Evolutionary conservation across 2,888 invertebrate genomes (phyloP), one percentile per base, ranked within the genome.

Genomic region (Ectropis crepuscularia): DNA sequence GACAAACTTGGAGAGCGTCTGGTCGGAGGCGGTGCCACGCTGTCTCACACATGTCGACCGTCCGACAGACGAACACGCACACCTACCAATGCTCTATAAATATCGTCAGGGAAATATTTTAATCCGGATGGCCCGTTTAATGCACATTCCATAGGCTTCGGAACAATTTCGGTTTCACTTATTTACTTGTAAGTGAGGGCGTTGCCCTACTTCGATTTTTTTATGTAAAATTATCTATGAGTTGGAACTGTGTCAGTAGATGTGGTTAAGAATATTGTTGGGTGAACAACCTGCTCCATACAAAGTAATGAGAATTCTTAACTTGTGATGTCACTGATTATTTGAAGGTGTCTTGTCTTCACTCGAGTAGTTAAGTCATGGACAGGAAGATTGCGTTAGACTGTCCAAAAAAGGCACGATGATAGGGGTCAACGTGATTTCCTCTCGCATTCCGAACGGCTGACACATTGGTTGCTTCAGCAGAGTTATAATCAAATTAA

Each of bases 111-210:
- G 87, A 90, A 91, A 91, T 92, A 92, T 92, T 92, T 92, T 90
- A 90, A 92, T 92, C 89, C 89, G 85, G 86, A 89, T 90, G 87
- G 88, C 88, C 84, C 86, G 88, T 88, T 90, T 88, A 87, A 88
- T 90, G 84, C 85, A 88, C 89, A 89, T 90, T 89, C 89, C 86
- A 81, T 82, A 75, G 81, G 81, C 83, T 87, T 85, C 81, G 73
- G 77, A 82, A 83, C 83, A 83, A 85, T 81, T 82, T 81, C 73
- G 69, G 78, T 76, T 77, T 80, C 79, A 80, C 77, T 81, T 79
- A 78, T 82, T 79, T 76, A 75, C 70, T 50, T 28, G 9, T 2
- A 73, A 71, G 71, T 53, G 77, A 81, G 85, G 83, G 77, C 86
- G 78, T 82, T 84, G 85, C 76, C 84, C 85, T 69, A 86, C 77